Percentiles rank a stretch among this genome's conserved stretches.
Conservation (phyloP, 2,888 invertebrate genomes). For the Nephrotoma appendiculata region DNA sequence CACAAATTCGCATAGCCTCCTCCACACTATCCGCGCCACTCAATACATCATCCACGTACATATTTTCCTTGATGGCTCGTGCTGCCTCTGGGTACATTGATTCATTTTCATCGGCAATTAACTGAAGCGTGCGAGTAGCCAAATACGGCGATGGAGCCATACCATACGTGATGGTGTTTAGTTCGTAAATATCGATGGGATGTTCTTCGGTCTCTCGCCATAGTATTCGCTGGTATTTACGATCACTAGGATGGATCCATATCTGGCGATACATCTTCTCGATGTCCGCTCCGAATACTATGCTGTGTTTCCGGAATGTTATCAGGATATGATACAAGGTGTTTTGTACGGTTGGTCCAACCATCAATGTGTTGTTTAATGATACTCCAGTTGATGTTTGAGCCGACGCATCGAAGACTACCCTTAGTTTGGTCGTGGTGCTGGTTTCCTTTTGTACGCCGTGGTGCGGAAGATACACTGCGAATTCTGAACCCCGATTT, state of each 20-base stretch:
- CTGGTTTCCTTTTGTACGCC: not conserved
- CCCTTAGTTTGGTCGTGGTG: too few species aligned
- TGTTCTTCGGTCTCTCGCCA: not conserved
- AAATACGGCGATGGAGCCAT: slow-evolving; percentile 14
- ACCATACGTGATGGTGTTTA: too few species aligned
- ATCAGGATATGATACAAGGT: too few species aligned
- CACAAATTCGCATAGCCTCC: too few species aligned
- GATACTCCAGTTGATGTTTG: too few species aligned
- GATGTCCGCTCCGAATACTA: not conserved
- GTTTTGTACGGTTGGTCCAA: too few species aligned
- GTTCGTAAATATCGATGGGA: too few species aligned
- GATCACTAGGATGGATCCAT: not conserved
- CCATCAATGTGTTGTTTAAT: too few species aligned
- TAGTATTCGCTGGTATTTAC: not conserved
- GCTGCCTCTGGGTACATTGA: not conserved
- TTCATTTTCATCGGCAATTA: slow-evolving; percentile 9
- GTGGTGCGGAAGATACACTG: not conserved
- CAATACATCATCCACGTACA: not conserved
- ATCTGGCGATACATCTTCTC: slow-evolving; percentile 8
- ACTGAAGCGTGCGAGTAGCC: slow-evolving; percentile 12
- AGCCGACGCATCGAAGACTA: too few species aligned
- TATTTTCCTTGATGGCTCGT: not conserved
- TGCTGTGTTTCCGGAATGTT: too few species aligned
- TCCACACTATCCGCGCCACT: not conserved
- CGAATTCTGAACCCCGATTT: not conserved